Evolutionary conservation across 2,888 invertebrate species (phyloP), one percentile per base, ranked within the genome.

Genomic region (Sphaeridia pumilis): DNA sequence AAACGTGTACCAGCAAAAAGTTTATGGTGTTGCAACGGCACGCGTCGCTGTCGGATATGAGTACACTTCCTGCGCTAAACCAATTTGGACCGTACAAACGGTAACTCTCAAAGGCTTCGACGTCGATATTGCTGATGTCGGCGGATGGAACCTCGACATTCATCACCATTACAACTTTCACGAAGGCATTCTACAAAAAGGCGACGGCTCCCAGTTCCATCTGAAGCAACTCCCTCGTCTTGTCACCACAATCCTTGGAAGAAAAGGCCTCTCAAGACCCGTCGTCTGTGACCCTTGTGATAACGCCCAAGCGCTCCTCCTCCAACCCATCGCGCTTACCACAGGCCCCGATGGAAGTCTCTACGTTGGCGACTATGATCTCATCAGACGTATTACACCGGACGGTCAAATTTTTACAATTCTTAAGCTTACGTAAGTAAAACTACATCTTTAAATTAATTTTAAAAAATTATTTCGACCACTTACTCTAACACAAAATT

Each of bases 141-240:
- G 95, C 1, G 93, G 93, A 44, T 98, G 95, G 95, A 93, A 95
- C 47, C 74, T 99, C 50, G 89, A 97, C 70, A 89, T 95, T 59
- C 95, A 97, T 73, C 97, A 99, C 72, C 90, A 93, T 71, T 95
- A 95, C 73, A 97, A 98, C 71, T 93, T 93, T 77, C 89, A 94
- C 69, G 94, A 97, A 75, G 95, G 90, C 22, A 94, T 97, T 58
- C 75, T 98, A 42, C 95, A 98, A 71, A 94, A 94, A 70, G 98
- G 98, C 35, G 93, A 95, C 69, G 97, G 98, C 50, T 87, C 90
- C 2, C 85, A 92, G 41, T 76, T 95, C 31, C 93, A 95, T 71
- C 79, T 97, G 72, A 93, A 89, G 68, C 86, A 88, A 68, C 87
- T 90, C 68, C 89, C 89, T 42, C 76, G 87, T 65, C 92, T 86